Evolutionary conservation across 2,113 vertebrate genomes (phyloP), one percentile per base, ranked within the genome.

Genomic region (Cyphomyrus discorhynchus): DNA sequence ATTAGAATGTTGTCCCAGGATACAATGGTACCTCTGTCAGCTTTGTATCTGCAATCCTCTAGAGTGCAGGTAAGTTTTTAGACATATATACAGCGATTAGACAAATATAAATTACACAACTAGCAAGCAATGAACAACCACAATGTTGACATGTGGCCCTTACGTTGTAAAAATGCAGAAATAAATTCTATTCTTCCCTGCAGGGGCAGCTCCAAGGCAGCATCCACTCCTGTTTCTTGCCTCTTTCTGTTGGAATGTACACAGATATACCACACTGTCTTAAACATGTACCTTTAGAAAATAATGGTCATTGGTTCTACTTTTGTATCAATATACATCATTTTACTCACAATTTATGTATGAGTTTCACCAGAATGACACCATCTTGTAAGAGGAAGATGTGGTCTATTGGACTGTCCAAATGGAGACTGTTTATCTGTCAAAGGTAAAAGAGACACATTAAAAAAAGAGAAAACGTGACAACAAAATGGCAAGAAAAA

Each of bases 111-210:
- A 77, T 15, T 21, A 11, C 45, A 85, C 15, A 85, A 85, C 35
- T 27, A 66, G 9, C 62, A 27, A 66, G 62, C 62, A 27, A 66
- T 27, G 62, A 66, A 27, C n/a, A 66, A 66, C n/a, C 62, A 66
- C 2, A 27, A 27, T n/a, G 24, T 62, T 70, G 15, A 90, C 53
- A 86, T 9, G 35, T 58, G n/a, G 24, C 21, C 92, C 97, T 97
- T 94, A 98, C 98, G 95, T 92, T 97, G 94, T 85, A 98, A 86
- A 92, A 98, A 98, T 88, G 93, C 88, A 49, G 93, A 89, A 91
- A 98, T 91, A 39, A 96, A 92, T 56, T 93, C 90, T 87, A 97
- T 92, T 89, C 95, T 94, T 42, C 97, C 96, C 0, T 94, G 93
- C 80, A 92, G 39, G 0, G 95, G 93, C 89, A 93, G 92, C 87